Evolutionary conservation across 2,888 invertebrate genomes (phyloP).

Genomic region (Conus canariensis): DNA sequence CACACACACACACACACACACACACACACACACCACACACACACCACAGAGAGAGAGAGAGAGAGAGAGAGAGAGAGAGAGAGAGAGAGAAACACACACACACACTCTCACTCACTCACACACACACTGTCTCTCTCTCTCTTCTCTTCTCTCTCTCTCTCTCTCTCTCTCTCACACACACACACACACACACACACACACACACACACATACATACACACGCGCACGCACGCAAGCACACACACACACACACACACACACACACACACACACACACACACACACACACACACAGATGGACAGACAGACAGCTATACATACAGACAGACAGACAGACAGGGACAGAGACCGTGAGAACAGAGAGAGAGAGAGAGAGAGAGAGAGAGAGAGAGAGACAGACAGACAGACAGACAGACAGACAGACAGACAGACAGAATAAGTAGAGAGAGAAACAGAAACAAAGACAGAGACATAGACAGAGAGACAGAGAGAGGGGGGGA

Average conservation of each 20-base stretch:
- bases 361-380: too few relatives aligned
- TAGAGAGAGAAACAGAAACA: conserved; percentile 10
- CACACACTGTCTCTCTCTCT: neutral
- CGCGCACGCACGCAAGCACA: neutral
- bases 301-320: too few relatives aligned
- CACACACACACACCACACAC: neutral
- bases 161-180: neutral
- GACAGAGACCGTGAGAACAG: neutral
- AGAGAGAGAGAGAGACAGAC: too few relatives aligned
- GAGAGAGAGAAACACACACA: neutral
- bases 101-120: neutral
- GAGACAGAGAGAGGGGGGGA: neutral
- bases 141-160: neutral
- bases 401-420: neutral
- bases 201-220: neutral
- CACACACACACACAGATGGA: neutral
- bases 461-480: neutral
- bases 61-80: too few relatives aligned
- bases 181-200: too few relatives aligned
- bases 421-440: too few relatives aligned
- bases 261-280: conserved; percentile 10
- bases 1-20: neutral
- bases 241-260: neutral
- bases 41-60: neutral
- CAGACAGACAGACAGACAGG: too few relatives aligned